These are phyloP conservation scores for Rhodophaea formosa DNA, from an alignment of 2,888 invertebrate genomes.

Conservation along the genomic window DNA sequence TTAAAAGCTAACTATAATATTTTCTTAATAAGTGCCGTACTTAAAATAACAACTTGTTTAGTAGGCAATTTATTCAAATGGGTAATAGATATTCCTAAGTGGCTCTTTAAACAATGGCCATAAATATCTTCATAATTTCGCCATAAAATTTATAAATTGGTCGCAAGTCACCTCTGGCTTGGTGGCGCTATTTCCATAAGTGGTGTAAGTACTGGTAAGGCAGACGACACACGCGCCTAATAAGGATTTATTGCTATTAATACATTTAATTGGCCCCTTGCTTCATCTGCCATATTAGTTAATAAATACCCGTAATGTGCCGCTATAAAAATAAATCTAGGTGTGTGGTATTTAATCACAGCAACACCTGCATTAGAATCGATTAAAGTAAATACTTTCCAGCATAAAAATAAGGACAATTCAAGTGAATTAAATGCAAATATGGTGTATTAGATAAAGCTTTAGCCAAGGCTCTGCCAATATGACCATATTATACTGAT, in stretches of 20 bases:
- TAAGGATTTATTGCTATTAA: constrained; percentile 54
- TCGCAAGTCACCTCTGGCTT: constrained; percentile 17
- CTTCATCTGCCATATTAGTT: constrained; percentile 51
- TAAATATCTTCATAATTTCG: constrained; percentile 23
- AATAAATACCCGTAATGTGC: constrained; percentile 25
- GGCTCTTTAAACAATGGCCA: neutral
- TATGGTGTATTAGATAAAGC: constrained; percentile 14
- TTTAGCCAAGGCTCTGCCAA: constrained; percentile 4
- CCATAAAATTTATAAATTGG: constrained; percentile 29
- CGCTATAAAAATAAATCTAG: constrained; percentile 23
- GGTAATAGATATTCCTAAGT: neutral
- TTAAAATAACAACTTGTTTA: neutral
- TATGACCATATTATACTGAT: constrained; percentile 2
- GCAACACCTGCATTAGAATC: constrained; percentile 8
- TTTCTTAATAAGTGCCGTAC: neutral
- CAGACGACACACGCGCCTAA: constrained; percentile 43
- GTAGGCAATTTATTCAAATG: neutral
- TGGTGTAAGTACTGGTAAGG: constrained; percentile 35
- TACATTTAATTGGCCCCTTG: constrained; percentile 53
- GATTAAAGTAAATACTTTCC: constrained; percentile 8
- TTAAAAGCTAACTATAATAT: neutral
- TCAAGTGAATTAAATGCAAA: constrained; percentile 9
- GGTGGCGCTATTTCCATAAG: constrained; percentile 39
- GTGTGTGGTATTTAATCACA: constrained; percentile 12
- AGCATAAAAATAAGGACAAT: constrained; percentile 12